Evolutionary conservation across 1,140 invertebrate species (phyloP).

Genomic region (Drosophila miranda): DNA sequence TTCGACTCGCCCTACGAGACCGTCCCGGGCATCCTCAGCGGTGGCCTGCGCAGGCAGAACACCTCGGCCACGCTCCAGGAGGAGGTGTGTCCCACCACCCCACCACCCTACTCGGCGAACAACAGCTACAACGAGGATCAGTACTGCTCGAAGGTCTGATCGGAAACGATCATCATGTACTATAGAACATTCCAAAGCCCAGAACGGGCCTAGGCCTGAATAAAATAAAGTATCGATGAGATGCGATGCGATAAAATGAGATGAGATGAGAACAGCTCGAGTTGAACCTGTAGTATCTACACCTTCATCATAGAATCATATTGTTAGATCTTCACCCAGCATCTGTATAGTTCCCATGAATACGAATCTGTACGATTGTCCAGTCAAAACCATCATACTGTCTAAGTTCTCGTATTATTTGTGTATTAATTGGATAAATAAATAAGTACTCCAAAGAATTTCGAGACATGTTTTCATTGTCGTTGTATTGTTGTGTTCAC

Average conservation of each 20-base stretch:
- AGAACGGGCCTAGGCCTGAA: not conserved
- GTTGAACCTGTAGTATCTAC: slow-evolving; percentile 18
- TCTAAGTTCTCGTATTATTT: slow-evolving; percentile 31
- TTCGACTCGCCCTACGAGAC: slow-evolving; percentile 34
- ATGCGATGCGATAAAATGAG: not conserved
- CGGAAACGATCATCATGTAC: not conserved
- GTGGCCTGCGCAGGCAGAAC: slow-evolving; percentile 54
- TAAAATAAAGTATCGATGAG: slow-evolving; percentile 25
- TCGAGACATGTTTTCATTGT: not conserved
- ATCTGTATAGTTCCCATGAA: slow-evolving; percentile 33
- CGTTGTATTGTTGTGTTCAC: not conserved
- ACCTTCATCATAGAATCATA: slow-evolving; percentile 10
- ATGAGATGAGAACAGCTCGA: not conserved
- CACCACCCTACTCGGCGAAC: slow-evolving; percentile 66
- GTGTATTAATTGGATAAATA: slow-evolving; percentile 24
- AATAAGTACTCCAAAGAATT: slow-evolving; percentile 7
- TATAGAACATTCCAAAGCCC: slow-evolving; percentile 58
- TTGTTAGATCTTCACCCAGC: slow-evolving; percentile 7
- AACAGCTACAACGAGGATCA: slow-evolving; percentile 58
- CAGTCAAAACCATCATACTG: slow-evolving; percentile 1
- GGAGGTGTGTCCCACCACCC: slow-evolving; percentile 64
- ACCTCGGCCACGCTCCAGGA: slow-evolving; percentile 71
- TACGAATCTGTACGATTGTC: slow-evolving; percentile 1
- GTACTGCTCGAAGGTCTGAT: slow-evolving; percentile 67
- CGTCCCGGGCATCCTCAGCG: slow-evolving; percentile 1